Evolutionary conservation across 2,113 vertebrate genomes (phyloP).

Genomic region (Rhinogobius similis): DNA sequence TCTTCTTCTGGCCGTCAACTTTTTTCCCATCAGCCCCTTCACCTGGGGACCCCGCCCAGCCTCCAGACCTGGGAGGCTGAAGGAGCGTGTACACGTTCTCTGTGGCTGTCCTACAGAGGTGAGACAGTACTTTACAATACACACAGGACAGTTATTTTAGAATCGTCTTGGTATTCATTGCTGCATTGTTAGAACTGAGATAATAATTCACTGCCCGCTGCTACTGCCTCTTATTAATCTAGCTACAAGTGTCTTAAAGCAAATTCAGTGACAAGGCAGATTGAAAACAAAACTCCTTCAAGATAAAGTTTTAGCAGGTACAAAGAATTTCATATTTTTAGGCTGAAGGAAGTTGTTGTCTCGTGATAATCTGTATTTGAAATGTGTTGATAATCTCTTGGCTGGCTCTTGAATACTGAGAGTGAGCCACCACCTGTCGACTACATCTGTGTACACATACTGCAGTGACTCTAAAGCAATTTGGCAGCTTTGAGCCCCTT

Average conservation of each 20-base stretch:
- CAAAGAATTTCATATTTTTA: constrained; percentile 14
- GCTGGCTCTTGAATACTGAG: constrained; percentile 30
- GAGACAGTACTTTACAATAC: not conserved
- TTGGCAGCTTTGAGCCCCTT: constrained; percentile 38
- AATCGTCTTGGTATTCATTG: too few relatives aligned
- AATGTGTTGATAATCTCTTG: constrained; percentile 44
- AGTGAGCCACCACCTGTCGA: constrained; percentile 46
- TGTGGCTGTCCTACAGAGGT: constrained; percentile 56
- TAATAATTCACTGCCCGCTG: too few relatives aligned
- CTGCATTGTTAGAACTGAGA: too few relatives aligned
- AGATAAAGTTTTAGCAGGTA: not conserved
- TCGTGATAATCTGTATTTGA: constrained; percentile 34
- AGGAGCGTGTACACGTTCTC: constrained; percentile 76
- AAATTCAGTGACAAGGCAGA: not conserved
- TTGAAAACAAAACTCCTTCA: not conserved
- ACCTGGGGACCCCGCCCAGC: constrained; percentile 60
- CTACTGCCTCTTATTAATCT: too few relatives aligned
- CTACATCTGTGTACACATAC: constrained; percentile 58
- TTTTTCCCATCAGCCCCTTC: constrained; percentile 60
- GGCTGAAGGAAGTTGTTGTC: not conserved
- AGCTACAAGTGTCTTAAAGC: too few relatives aligned
- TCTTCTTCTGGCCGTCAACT: constrained; percentile 53
- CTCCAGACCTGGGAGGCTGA: constrained; percentile 58
- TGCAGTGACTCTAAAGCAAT: constrained; percentile 26
- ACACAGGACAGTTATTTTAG: too few relatives aligned